Base-by-base conservation (phyloP, 2,888 invertebrate species). In the Andrena chrysosceles region DNA sequence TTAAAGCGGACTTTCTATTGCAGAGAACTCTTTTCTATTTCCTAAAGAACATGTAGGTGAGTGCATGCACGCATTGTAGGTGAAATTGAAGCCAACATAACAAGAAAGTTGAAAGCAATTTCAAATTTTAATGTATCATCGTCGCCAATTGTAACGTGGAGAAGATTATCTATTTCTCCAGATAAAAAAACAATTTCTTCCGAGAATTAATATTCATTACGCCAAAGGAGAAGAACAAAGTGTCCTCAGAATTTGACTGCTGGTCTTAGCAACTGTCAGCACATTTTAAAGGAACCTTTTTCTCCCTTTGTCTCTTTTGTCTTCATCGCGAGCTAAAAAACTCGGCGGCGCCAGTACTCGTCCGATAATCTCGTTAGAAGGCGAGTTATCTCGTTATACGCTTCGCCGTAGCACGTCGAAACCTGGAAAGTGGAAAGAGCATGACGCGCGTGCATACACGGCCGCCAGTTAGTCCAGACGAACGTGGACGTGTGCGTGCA, bases 321-420 rank as follows among this genome's bases (percentile, higher is more conserved):
- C 10, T 29, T 63, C 16, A 7, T 52, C 35, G 23, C n/a, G 31
- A 29, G 20, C 8, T 33, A 26, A 49, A 68, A 79, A 68, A 71
- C 52, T 52, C 54, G 48, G 49, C 16, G 31, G 20, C 62, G 48
- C 2, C 16, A 20, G 54, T 62, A 13, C 48, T 33, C 33, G 16
- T 26, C 20, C 23, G 71, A 72, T 88, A 89, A 89, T 89, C 85
- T 81, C 75, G 74, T 88, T 85, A 86, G 81, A 85, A 83, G 81
- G 77, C 63, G 81, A 80, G 80, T 83, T 83, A 88, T 89, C 83
- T 85, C 68, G 79, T 89, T 89, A 87, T 73, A 72, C 54, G 66
- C 63, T 59, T 69, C 82, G 77, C 71, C 77, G 63, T 48, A 13
- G 56, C 26, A 60, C 69, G 70, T 26, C 62, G 72, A 79, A 85